Base-by-base conservation (phyloP, 2,888 invertebrate genomes). In the Dryococelus australis region DNA sequence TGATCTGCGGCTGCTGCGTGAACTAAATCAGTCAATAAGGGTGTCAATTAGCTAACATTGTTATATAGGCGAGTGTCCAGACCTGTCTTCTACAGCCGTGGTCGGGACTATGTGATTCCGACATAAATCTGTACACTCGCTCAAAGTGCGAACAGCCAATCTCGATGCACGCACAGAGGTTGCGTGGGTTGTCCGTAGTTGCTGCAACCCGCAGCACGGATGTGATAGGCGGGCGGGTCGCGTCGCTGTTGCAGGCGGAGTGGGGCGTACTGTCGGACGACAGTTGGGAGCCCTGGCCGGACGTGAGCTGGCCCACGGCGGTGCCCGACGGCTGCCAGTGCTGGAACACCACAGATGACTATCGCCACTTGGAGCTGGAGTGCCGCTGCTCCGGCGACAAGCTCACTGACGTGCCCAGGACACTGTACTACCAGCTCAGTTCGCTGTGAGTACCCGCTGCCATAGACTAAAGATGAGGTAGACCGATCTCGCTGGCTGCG, bases 321-420 rank as follows among this genome's bases (percentile, higher is more conserved):
- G 65, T n/a, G 65, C 65, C 65, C 24, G 65, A 65, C 24, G 65
- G 65, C 65, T 89, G 89, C 43, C 87, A 88, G 27, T 89, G 89
- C 83, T 86, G 87, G 88, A 89, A 88, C 65, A 87, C 83, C n/a
- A 87, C 88, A 24, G 89, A 87, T 6, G 83, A 87, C 4, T 87
- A 87, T 26, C 35, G 43, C 28, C 65, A 47, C 27, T 43, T 78
- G 9, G 28, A 65, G 2, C 28, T 87, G 53, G 89, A 89, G 43
- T 89, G 89, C 43, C 87, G 89, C 8, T 89, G 89, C 35, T 81
- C 79, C 0, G 89, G 89, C 0, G 20, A 80, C n/a, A 86, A 53
- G 2, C 87, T 89, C 20, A 51, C 51, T 24, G 87, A 87, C 5
- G 80, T 89, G 9, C 89, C 89, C 26, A 43, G 65, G 27, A 86